Conservation (phyloP, 2,888 invertebrate species). For the Thyatira batis region DNA sequence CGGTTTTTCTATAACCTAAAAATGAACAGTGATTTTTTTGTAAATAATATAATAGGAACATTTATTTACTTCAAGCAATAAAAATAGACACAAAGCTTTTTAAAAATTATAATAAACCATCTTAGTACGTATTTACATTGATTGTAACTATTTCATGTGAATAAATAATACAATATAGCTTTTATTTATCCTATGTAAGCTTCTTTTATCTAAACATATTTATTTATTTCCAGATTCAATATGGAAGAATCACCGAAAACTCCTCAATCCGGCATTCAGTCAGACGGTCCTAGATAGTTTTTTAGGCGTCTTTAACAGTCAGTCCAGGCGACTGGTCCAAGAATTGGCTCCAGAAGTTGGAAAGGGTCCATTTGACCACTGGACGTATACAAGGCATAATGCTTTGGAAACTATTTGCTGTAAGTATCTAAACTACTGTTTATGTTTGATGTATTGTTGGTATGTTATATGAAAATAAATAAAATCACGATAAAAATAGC, state of each 20-base stretch:
- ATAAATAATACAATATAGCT: not conserved
- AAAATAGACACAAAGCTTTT: too few relatives aligned
- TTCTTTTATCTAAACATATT: not conserved
- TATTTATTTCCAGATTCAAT: slow-evolving; percentile 36
- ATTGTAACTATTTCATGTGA: too few relatives aligned
- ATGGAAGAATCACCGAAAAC: slow-evolving; percentile 59
- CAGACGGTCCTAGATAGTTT: slow-evolving; percentile 52
- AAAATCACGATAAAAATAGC: too few relatives aligned
- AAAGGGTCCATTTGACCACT: slow-evolving; percentile 58
- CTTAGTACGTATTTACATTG: too few relatives aligned
- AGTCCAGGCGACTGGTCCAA: slow-evolving; percentile 46
- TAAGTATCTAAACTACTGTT: too few relatives aligned
- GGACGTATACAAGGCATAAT: slow-evolving; percentile 57
- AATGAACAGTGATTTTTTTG: too few relatives aligned
- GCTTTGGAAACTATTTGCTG: slow-evolving; percentile 66
- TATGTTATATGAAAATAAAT: too few relatives aligned
- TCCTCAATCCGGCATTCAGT: slow-evolving; percentile 58
- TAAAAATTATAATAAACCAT: too few relatives aligned
- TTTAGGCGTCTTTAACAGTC: slow-evolving; percentile 53
- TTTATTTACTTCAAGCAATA: too few relatives aligned
- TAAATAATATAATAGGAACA: too few relatives aligned
- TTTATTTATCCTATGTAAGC: not conserved
- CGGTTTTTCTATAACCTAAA: too few relatives aligned
- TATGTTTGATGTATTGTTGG: too few relatives aligned
- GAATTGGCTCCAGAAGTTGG: slow-evolving; percentile 43